Evolutionary conservation across 2,888 invertebrate species (phyloP).

Genomic region (Myopa tessellatipennis): DNA sequence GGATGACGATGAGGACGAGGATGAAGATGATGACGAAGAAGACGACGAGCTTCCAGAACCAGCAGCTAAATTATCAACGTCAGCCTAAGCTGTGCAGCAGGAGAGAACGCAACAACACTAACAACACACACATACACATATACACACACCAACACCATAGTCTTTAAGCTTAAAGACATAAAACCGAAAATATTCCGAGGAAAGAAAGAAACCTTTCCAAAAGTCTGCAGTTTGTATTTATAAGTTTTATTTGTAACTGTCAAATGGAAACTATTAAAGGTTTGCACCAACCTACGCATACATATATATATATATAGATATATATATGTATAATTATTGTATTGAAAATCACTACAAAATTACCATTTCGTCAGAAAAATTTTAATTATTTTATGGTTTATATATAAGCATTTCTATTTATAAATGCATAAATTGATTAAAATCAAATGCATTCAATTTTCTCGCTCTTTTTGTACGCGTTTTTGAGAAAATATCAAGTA

Average conservation of each 20-base stretch:
- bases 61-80: background rate
- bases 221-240: constrained; percentile 17
- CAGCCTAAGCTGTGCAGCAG: constrained; percentile 8
- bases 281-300: background rate
- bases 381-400: background rate
- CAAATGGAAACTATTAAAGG: background rate
- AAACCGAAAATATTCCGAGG: background rate
- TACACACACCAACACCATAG: background rate
- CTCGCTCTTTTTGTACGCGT: constrained; percentile 8
- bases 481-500: constrained; percentile 9
- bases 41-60: constrained; percentile 6
- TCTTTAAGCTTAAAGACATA: constrained; percentile 1
- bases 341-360: background rate
- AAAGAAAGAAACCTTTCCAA: background rate
- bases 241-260: constrained; percentile 21
- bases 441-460: background rate
- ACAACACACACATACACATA: too few species aligned
- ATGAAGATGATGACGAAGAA: constrained; percentile 31
- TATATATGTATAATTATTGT: background rate
- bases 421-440: background rate
- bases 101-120: background rate
- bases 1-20: constrained; percentile 39
- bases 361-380: background rate
- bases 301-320: background rate
- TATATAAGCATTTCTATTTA: constrained; percentile 11